Conservation (phyloP, 2,797 vertebrate species). For the Smutsia gigantea region DNA sequence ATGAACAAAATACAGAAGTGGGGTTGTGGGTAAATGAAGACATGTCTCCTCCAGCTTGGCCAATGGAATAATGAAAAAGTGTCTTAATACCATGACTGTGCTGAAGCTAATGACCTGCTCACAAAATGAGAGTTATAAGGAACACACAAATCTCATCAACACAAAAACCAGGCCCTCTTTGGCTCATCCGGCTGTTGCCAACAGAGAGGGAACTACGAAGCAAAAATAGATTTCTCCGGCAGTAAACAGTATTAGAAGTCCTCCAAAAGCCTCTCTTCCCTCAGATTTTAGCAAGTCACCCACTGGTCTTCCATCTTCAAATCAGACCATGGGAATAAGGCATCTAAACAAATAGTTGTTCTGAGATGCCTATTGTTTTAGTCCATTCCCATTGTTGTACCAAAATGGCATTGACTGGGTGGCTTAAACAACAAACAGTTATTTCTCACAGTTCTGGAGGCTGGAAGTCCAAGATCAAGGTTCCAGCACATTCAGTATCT, state of each 20-base stretch:
- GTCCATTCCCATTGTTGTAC: neutral
- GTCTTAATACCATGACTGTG: neutral
- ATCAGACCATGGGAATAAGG: neutral
- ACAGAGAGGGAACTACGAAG: neutral
- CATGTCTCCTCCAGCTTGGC: neutral
- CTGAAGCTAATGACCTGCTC: neutral
- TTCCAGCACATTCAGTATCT: neutral
- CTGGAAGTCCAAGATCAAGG: neutral
- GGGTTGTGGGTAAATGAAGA: neutral
- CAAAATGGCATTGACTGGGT: neutral
- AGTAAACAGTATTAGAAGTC: neutral
- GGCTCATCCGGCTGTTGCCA: neutral
- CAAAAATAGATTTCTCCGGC: neutral
- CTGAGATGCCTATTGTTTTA: constrained; percentile 23
- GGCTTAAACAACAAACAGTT: neutral
- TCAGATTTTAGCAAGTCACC: neutral
- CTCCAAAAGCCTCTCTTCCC: neutral
- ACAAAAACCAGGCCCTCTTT: neutral
- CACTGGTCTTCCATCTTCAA: neutral
- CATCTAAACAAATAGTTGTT: constrained; percentile 41
- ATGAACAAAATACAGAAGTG: neutral
- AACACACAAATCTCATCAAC: neutral
- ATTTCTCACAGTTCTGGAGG: neutral
- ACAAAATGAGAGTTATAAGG: no score
- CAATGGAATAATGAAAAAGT: neutral